These are phyloP conservation scores for Nycticorax nycticorax DNA, from an alignment of 2,113 vertebrate species.

Conservation along the genomic window DNA sequence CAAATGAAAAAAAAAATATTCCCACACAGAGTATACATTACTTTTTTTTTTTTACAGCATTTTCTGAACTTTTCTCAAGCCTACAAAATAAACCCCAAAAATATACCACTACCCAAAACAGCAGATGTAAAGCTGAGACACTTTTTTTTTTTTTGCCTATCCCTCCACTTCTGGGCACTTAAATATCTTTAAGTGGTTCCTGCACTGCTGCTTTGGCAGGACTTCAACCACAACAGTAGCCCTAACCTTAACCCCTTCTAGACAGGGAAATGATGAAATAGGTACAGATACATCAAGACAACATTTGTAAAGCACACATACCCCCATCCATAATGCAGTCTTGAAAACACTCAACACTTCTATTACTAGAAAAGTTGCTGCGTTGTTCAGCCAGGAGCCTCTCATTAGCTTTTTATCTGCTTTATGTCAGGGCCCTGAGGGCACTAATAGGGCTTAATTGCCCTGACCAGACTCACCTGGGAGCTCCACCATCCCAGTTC, in stretches of 20 bases:
- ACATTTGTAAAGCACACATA: rapidly evolving
- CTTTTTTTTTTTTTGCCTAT: neutral
- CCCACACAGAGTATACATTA: neutral
- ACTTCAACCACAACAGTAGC: neutral
- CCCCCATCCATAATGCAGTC: rapidly evolving
- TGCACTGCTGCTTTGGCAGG: neutral
- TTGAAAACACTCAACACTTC: rapidly evolving
- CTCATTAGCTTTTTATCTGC: rapidly evolving
- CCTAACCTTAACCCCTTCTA: neutral
- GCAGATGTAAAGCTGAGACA: neutral
- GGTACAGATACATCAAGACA: rapidly evolving
- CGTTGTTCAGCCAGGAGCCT: rapidly evolving
- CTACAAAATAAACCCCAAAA: neutral
- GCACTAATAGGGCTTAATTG: neutral
- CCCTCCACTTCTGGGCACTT: neutral
- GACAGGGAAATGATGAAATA: rapidly evolving
- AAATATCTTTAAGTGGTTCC: neutral
- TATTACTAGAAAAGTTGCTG: rapidly evolving
- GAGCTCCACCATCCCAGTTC: neutral
- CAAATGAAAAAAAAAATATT: neutral
- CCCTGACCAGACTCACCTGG: neutral
- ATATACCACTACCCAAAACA: neutral
- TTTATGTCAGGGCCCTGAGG: rapidly evolving
- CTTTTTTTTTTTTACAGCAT: neutral
- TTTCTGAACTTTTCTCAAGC: neutral